Base-by-base conservation (phyloP, 2,888 invertebrate genomes). In the Atrina japonica region DNA sequence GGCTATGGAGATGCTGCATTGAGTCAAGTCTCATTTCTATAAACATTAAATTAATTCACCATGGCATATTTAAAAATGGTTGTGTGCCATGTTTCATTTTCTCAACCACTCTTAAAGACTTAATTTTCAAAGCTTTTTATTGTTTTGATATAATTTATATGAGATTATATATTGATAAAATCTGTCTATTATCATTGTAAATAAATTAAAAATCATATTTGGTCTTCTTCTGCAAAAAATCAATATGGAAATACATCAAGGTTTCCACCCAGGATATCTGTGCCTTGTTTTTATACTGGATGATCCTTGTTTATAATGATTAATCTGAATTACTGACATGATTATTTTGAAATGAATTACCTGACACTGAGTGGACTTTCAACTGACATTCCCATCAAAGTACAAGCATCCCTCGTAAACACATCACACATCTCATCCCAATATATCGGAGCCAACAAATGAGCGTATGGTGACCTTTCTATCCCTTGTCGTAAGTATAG, bases 351-450 rank as follows among this genome's bases (percentile, higher is more conserved):
- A 27, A 5, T 53, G 9, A 53, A 47, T 7, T 90, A 94, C 94
- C 94, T 97, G 81, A 97, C 96, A 71, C 96, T 95, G 66, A 99
- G 93, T 29, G 98, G 96, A 84, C 96, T 96, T 86, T 96, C 95
- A 59, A 95, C 95, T 84, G 95, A 97, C 81, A 98, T 93, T 0
- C 97, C 97, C 77, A 98, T 93, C 67, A 98, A 92, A 68, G 95
- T 93, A 91, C 98, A 98, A 18, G 98, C 96, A 91, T 98, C 98
- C 84, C 95, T 93, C 30, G 96, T 94, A 91, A 98, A 99, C 77
- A 96, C 93, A 88, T 98, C 98, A 78, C 95, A 94, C 21, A 96
- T 95, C 87, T 97, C 96, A 87, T 94, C 91, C 96, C 96, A 96
- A 86, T 95, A 93, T 69, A 94, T 94, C 14, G 94, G 93, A 82